Conservation (phyloP, 2,113 vertebrate genomes). For the Pavo muticus region DNA sequence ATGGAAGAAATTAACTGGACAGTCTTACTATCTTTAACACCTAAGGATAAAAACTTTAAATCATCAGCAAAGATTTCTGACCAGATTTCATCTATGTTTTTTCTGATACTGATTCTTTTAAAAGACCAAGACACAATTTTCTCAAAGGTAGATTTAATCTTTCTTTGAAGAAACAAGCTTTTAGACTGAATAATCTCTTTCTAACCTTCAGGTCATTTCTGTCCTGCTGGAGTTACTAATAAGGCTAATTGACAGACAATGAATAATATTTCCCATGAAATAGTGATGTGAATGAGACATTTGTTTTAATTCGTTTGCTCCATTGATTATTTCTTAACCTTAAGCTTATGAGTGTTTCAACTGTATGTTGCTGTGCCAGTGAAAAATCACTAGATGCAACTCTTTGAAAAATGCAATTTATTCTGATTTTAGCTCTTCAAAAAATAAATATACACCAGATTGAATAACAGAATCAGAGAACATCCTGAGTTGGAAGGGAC, state of each 20-base stretch:
- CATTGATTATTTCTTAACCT: neutral
- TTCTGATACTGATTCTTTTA: neutral
- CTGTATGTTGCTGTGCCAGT: neutral
- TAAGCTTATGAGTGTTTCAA: neutral
- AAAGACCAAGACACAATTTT: neutral
- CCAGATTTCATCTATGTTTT: neutral
- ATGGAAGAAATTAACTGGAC: neutral
- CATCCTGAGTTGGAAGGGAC: no score
- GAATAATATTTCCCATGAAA: neutral
- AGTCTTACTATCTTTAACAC: neutral
- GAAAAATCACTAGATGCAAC: neutral
- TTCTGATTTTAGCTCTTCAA: neutral
- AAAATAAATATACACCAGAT: neutral
- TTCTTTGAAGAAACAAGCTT: neutral
- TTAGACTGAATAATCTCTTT: neutral
- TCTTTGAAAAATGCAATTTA: neutral
- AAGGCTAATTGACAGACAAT: neutral
- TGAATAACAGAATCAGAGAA: neutral
- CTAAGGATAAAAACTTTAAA: neutral
- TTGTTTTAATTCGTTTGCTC: neutral
- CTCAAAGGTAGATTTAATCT: neutral
- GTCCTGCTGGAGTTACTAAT: neutral
- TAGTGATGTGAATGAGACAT: neutral
- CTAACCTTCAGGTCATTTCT: neutral
- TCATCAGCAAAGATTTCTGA: neutral